These are phyloP conservation scores for Clupea harengus DNA, from an alignment of 2,113 vertebrate species.

Conservation along the genomic window DNA sequence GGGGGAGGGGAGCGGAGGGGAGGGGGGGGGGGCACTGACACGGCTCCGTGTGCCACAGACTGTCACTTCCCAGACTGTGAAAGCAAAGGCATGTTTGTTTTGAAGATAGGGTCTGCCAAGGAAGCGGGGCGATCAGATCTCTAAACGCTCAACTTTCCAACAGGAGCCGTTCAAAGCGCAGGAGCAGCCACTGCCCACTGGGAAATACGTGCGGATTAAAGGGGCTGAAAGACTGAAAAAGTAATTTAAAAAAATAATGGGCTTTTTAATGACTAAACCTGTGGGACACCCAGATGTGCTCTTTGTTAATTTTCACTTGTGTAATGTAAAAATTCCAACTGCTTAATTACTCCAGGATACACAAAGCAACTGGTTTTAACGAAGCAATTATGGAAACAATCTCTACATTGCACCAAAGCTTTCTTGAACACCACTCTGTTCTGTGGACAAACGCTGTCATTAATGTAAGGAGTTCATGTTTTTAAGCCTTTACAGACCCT, in stretches of 20 bases:
- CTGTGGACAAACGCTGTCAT: constrained; percentile 53
- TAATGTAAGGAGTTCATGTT: not conserved
- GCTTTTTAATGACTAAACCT: constrained; percentile 86
- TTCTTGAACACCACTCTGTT: constrained; percentile 53
- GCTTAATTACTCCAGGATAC: constrained; percentile 83
- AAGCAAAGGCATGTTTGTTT: constrained; percentile 51
- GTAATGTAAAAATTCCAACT: constrained; percentile 83
- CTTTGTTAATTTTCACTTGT: constrained; percentile 85
- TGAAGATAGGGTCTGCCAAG: constrained; percentile 58
- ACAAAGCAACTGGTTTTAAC: constrained; percentile 80
- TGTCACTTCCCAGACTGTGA: constrained; percentile 45
- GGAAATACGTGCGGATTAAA: constrained; percentile 82
- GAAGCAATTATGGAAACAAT: constrained; percentile 75
- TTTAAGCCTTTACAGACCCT: not conserved
- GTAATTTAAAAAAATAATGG: constrained; percentile 87
- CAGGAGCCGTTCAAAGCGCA: constrained; percentile 75
- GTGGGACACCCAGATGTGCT: constrained; percentile 83
- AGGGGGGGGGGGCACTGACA: constrained; percentile 27
- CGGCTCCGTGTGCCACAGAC: constrained; percentile 46
- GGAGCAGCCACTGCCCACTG: constrained; percentile 74
- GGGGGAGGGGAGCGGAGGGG: not conserved
- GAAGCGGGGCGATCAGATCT: constrained; percentile 59
- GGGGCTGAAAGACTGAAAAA: constrained; percentile 82
- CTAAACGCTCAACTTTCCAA: constrained; percentile 74
- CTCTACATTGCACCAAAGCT: constrained; percentile 60